A percentile compares a stretch with the other conserved stretches of the same genome.
Evolutionary conservation across 2,888 invertebrate species (phyloP).

Genomic region (Pterostichus niger): DNA sequence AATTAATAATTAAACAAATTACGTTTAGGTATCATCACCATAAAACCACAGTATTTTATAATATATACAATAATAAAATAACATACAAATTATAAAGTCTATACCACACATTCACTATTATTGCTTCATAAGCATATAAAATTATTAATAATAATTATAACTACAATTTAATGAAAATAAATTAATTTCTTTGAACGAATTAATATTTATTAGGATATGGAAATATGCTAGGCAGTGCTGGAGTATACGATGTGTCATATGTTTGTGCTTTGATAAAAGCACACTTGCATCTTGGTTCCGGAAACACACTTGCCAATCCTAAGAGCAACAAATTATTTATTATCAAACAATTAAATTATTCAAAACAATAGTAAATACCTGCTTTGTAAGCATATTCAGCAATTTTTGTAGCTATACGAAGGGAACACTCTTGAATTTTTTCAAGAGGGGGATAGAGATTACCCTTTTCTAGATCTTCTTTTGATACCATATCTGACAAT

Average conservation of each 20-base stretch:
- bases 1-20: conserved; percentile 19
- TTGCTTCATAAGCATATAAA: conserved; percentile 55
- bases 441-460: conserved; percentile 95
- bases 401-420: conserved; percentile 90
- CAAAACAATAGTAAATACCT: conserved; percentile 77
- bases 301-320: conserved; percentile 89
- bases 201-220: conserved; percentile 78
- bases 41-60: conserved; percentile 17
- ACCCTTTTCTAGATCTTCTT: conserved; percentile 89
- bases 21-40: conserved; percentile 17
- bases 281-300: conserved; percentile 86
- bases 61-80: conserved; percentile 48
- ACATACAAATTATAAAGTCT: conserved; percentile 25
- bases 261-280: conserved; percentile 89
- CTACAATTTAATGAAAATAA: conserved; percentile 23
- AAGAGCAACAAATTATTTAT: conserved; percentile 71
- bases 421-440: conserved; percentile 90
- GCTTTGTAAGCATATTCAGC: conserved; percentile 90
- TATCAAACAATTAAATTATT: conserved; percentile 7
- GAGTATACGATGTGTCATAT: conserved; percentile 86
- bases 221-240: conserved; percentile 85
- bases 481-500: conserved; percentile 89
- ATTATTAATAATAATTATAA: conserved; percentile 30
- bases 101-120: conserved; percentile 30
- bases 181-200: conserved; percentile 38